Conservation (phyloP, 2,797 vertebrate genomes). For the Aotus griseimembra region DNA sequence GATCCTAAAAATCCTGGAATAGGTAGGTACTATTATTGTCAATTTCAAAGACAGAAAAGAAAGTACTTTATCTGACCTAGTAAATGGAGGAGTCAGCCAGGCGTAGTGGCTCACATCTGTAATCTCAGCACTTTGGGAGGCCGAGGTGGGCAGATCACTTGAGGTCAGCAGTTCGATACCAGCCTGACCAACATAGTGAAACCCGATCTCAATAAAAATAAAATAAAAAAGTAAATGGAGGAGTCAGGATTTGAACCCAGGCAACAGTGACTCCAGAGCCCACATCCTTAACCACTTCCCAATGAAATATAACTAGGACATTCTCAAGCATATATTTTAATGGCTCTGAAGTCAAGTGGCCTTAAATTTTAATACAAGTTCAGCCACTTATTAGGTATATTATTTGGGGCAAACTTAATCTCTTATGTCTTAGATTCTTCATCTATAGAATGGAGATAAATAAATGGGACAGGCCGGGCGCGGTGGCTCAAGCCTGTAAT, state of each 20-base stretch:
- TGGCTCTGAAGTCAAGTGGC: neutral
- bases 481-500: too few species aligned
- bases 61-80: neutral
- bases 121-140: too few species aligned
- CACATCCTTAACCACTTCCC: neutral
- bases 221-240: neutral
- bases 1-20: neutral
- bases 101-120: too few species aligned
- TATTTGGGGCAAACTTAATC: neutral
- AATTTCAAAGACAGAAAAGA: neutral
- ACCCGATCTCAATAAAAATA: too few species aligned
- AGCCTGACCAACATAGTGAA: too few species aligned
- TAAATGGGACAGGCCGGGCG: neutral
- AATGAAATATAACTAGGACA: neutral
- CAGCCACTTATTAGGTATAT: neutral
- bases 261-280: neutral
- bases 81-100: neutral
- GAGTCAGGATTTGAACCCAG: neutral
- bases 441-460: neutral
- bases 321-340: neutral
- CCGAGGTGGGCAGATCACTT: too few species aligned
- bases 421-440: neutral
- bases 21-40: neutral
- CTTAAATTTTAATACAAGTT: neutral
- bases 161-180: too few species aligned